phyloP scores from a whole-genome alignment of 37 sponge, comb jelly and placozoan species.

The Tethya wilhelma region DNA sequence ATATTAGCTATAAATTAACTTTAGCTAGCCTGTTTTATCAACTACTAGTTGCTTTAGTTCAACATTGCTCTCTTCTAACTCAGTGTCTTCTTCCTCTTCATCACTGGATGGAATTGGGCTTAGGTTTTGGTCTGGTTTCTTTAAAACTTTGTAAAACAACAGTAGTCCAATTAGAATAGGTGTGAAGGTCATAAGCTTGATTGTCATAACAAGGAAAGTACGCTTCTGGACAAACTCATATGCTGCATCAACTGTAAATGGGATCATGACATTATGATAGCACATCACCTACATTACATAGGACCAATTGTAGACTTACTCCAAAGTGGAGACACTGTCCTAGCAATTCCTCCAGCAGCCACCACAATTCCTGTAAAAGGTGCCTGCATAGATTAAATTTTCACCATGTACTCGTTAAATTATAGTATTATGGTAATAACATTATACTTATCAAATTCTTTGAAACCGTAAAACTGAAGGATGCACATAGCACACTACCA shows the following conservation, averaged over 20 bases:
- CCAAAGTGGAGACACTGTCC: constrained; percentile 31
- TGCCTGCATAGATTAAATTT: background rate
- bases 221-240: constrained; percentile 26
- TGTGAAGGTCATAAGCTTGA: background rate
- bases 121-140: too few species aligned
- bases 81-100: too few species aligned
- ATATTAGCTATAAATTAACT: too few species aligned
- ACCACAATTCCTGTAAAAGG: constrained; percentile 13
- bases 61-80: too few species aligned
- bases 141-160: background rate
- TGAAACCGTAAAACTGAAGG: too few species aligned
- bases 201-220: constrained; percentile 22
- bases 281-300: background rate
- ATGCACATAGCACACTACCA: too few species aligned
- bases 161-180: constrained; percentile 22
- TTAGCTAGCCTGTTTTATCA: too few species aligned
- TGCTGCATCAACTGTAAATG: constrained; percentile 29
- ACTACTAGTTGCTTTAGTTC: too few species aligned
- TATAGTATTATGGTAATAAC: background rate
- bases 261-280: background rate
- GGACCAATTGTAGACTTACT: constrained; percentile 1
- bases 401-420: background rate
- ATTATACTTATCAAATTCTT: too few species aligned
- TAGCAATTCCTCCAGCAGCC: constrained; percentile 9
- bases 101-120: too few species aligned